Percentiles rank a stretch among this genome's conserved stretches.
Conservation (phyloP, 2,888 invertebrate genomes). For the Anticlea derivata region DNA sequence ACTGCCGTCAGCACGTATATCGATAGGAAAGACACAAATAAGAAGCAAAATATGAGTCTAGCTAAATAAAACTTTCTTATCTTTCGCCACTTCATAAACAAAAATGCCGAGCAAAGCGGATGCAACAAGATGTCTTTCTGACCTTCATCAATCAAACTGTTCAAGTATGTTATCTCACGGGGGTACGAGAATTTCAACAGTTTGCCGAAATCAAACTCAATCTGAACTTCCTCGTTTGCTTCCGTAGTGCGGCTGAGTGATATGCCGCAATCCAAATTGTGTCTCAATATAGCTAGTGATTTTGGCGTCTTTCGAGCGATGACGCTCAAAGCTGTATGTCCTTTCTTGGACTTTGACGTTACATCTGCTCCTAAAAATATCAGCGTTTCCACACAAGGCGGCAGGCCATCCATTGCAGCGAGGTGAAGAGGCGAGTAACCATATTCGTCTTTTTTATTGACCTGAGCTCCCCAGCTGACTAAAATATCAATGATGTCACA, state of each 20-base stretch:
- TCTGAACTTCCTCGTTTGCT: conserved; percentile 90
- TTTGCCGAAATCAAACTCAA: conserved; percentile 92
- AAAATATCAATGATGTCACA: conserved; percentile 91
- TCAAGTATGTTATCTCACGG: conserved; percentile 93
- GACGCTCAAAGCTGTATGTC: conserved; percentile 92
- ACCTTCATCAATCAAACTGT: conserved; percentile 94
- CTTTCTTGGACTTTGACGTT: conserved; percentile 93
- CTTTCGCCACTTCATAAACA: conserved; percentile 95
- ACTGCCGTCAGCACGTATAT: conserved; percentile 91
- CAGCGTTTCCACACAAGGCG: conserved; percentile 92
- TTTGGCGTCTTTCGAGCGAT: conserved; percentile 94
- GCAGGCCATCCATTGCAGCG: conserved; percentile 92
- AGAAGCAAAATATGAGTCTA: conserved; percentile 90
- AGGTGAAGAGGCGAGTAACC: conserved; percentile 93
- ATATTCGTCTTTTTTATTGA: conserved; percentile 92
- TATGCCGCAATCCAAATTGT: conserved; percentile 91
- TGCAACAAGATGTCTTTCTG: conserved; percentile 94
- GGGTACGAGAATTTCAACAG: conserved; percentile 92
- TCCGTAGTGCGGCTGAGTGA: conserved; percentile 89
- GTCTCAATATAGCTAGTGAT: conserved; percentile 90
- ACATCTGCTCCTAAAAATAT: conserved; percentile 94
- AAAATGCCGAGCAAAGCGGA: conserved; percentile 93
- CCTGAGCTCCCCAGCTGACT: conserved; percentile 91
- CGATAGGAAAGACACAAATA: conserved; percentile 91
- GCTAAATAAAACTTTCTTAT: conserved; percentile 94